These are phyloP conservation scores for Psix sp. DNA, from an alignment of 1,140 invertebrate species.

Conservation along the genomic window DNA sequence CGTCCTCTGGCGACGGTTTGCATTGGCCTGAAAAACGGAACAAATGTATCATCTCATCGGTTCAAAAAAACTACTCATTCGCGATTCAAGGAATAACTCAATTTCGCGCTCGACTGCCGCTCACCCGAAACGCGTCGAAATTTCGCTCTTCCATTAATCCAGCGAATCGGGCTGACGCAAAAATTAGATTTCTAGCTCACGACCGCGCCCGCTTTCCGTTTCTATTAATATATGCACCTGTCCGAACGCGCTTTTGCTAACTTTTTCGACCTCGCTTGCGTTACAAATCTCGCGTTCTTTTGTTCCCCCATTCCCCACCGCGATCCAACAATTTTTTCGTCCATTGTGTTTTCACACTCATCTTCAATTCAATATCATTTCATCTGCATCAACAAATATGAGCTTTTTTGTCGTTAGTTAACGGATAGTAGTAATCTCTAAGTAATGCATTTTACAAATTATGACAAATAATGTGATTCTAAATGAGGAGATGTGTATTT, in stretches of 20 bases:
- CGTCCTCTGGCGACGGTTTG: slow-evolving; percentile 42
- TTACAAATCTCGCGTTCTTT: too few relatives aligned
- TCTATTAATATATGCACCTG: slow-evolving; percentile 48
- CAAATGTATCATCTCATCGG: too few relatives aligned
- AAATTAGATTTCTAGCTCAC: slow-evolving; percentile 67
- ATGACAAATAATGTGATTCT: too few relatives aligned
- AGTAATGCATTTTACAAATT: too few relatives aligned
- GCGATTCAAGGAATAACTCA: slow-evolving; percentile 22
- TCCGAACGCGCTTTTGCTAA: slow-evolving; percentile 9
- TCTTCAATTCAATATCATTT: too few relatives aligned
- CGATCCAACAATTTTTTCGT: too few relatives aligned
- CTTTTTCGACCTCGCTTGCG: neutral
- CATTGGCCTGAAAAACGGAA: slow-evolving; percentile 57
- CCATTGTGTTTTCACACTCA: too few relatives aligned
- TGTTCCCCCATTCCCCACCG: too few relatives aligned
- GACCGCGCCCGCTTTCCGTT: slow-evolving; percentile 52
- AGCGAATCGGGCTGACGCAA: slow-evolving; percentile 18
- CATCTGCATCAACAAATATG: too few relatives aligned
- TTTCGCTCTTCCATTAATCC: slow-evolving; percentile 33
- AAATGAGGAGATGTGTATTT: too few relatives aligned
- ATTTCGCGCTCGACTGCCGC: slow-evolving; percentile 31
- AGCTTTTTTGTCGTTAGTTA: too few relatives aligned
- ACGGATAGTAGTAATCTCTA: too few relatives aligned
- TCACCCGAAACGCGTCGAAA: slow-evolving; percentile 16
- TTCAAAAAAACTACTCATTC: neutral